These are phyloP conservation scores for Coptodon bakossiorum DNA, from an alignment of 2,113 vertebrate genomes.

Conservation along the genomic window DNA sequence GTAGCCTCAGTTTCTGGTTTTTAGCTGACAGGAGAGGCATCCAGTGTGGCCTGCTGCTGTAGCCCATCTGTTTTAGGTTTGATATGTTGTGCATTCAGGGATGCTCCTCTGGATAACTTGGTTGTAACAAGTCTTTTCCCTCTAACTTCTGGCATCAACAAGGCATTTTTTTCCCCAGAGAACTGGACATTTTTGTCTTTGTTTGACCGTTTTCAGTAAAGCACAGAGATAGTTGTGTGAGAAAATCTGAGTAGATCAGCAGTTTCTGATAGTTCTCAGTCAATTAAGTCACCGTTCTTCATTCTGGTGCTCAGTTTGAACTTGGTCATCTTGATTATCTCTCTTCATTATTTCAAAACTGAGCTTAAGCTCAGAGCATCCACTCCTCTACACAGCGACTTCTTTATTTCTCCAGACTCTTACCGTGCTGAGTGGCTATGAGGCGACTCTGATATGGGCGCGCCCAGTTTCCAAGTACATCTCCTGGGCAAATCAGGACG, in stretches of 20 bases:
- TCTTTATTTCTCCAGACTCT: conserved; percentile 13
- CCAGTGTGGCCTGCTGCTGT: not conserved
- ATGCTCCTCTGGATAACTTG: not conserved
- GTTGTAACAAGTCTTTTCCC: not conserved
- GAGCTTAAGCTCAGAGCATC: not conserved
- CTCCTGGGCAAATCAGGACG: not conserved
- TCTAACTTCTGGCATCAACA: not conserved
- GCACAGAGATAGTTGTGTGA: not conserved
- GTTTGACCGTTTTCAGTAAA: not conserved
- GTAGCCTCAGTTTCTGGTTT: not conserved
- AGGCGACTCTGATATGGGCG: conserved; percentile 66
- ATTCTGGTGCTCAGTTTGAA: not conserved
- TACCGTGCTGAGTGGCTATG: conserved; percentile 70
- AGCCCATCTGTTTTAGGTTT: not conserved
- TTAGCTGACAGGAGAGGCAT: not conserved
- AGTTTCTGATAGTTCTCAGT: not conserved
- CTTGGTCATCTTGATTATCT: not conserved
- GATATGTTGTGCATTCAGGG: not conserved
- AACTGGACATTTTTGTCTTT: not conserved
- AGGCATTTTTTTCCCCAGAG: not conserved
- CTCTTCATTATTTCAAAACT: not conserved
- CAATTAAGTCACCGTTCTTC: not conserved
- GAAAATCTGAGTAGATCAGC: not conserved
- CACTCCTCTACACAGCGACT: not conserved
- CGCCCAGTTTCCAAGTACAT: accelerated